A percentile compares a stretch with the other conserved stretches of the same genome.
These are phyloP conservation scores for Epistrophella euchroma DNA, from an alignment of 2,888 invertebrate genomes.

Conservation along the genomic window DNA sequence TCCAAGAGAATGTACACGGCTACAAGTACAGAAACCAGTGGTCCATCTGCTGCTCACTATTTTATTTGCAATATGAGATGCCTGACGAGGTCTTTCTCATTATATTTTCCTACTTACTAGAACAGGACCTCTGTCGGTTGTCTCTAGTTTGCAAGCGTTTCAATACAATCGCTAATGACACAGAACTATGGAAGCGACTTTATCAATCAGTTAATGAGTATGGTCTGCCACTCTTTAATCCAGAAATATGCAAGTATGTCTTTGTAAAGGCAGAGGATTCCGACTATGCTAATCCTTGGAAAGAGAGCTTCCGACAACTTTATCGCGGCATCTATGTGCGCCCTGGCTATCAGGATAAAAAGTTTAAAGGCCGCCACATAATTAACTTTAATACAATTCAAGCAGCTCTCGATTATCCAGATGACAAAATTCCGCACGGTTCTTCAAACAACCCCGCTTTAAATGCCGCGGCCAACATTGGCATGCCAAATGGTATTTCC, in stretches of 20 bases:
- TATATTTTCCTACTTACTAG: conserved; percentile 97
- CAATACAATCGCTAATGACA: conserved; percentile 85
- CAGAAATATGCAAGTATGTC: conserved; percentile 95
- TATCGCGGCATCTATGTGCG: conserved; percentile 97
- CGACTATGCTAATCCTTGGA: conserved; percentile 97
- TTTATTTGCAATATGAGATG: conserved; percentile 96
- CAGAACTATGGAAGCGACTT: conserved; percentile 91
- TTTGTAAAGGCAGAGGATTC: conserved; percentile 96
- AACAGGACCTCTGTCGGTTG: conserved; percentile 96
- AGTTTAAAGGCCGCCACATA: conserved; percentile 89
- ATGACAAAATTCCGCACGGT: conserved; percentile 86
- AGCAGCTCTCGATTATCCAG: conserved; percentile 94
- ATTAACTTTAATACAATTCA: conserved; percentile 96
- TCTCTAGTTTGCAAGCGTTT: conserved; percentile 98
- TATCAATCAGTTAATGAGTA: conserved; percentile 99
- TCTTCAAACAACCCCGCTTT: conserved; percentile 75
- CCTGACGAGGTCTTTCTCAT: conserved; percentile 98
- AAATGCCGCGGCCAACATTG: no score
- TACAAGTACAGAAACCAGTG: conserved; percentile 77
- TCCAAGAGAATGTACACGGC: conserved; percentile 83
- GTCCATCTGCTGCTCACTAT: conserved; percentile 88
- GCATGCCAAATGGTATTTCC: no score
- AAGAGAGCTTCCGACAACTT: conserved; percentile 97
- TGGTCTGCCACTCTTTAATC: conserved; percentile 96
- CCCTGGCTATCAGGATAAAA: conserved; percentile 91